phyloP scores from a whole-genome alignment of 2,888 invertebrate genomes.

The Caradrina clavipalpis region DNA sequence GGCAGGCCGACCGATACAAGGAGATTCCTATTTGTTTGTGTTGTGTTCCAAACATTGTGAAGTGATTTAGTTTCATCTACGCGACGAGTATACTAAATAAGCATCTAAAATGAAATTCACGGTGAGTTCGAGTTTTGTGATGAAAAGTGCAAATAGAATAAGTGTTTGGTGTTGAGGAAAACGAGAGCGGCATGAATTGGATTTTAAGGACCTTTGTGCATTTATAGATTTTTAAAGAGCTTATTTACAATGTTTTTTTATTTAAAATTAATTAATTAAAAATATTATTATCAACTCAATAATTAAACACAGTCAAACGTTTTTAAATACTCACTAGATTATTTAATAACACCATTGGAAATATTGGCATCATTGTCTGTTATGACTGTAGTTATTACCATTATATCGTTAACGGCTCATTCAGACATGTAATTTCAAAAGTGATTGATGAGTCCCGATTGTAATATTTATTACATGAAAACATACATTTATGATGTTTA shows the following conservation, averaged over 20 bases:
- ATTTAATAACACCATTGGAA: slow-evolving; percentile 7
- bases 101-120: slow-evolving; percentile 89
- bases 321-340: not conserved
- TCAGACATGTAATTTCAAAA: slow-evolving; percentile 33
- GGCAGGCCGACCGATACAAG: slow-evolving; percentile 83
- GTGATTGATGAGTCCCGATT: slow-evolving; percentile 32
- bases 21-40: slow-evolving; percentile 72
- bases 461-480: slow-evolving; percentile 41
- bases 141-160: slow-evolving; percentile 66
- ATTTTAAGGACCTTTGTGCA: slow-evolving; percentile 35
- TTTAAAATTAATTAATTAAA: not conserved
- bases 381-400: slow-evolving; percentile 2
- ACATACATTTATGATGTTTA: slow-evolving; percentile 50
- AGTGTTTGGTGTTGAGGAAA: slow-evolving; percentile 56
- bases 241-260: too few relatives aligned
- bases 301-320: not conserved
- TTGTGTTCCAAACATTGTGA: slow-evolving; percentile 76
- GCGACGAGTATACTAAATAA: slow-evolving; percentile 81
- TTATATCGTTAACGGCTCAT: slow-evolving; percentile 19
- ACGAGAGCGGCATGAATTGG: slow-evolving; percentile 35
- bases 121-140: slow-evolving; percentile 86
- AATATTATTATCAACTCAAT: not conserved
- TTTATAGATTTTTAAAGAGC: too few relatives aligned
- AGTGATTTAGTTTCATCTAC: slow-evolving; percentile 87
- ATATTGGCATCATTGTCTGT: not conserved